Conservation (phyloP, 2,113 vertebrate species). For the Hyaena hyaena region DNA sequence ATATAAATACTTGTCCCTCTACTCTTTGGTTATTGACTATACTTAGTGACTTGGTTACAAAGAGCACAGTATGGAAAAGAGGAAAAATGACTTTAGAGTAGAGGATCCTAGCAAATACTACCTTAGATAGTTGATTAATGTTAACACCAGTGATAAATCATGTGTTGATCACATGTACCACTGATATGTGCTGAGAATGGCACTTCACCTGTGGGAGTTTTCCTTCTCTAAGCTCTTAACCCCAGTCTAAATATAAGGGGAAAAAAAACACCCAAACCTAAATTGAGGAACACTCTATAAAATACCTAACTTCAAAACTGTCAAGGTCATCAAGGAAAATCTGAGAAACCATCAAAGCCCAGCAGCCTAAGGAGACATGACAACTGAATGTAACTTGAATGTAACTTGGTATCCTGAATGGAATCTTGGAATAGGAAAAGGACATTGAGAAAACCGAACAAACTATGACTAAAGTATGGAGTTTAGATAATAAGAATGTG, state of each 20-base stretch:
- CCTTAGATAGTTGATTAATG: background rate
- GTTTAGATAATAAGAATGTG: background rate
- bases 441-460: background rate
- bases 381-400: background rate
- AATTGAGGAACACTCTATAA: background rate
- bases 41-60: background rate
- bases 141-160: background rate
- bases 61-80: background rate
- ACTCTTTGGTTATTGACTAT: background rate
- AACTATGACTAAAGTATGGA: background rate
- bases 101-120: background rate
- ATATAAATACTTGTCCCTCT: background rate
- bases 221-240: background rate
- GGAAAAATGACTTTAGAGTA: background rate
- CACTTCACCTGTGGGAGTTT: background rate
- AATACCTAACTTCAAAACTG: background rate
- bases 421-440: background rate
- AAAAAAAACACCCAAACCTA: background rate
- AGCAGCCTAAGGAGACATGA: background rate
- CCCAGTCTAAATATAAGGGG: background rate
- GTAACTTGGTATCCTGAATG: background rate
- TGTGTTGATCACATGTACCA: background rate
- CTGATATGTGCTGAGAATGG: background rate
- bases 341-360: background rate
- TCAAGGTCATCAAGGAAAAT: background rate